Conservation (phyloP, 2,113 vertebrate species). For the Hypanus sabinus region DNA sequence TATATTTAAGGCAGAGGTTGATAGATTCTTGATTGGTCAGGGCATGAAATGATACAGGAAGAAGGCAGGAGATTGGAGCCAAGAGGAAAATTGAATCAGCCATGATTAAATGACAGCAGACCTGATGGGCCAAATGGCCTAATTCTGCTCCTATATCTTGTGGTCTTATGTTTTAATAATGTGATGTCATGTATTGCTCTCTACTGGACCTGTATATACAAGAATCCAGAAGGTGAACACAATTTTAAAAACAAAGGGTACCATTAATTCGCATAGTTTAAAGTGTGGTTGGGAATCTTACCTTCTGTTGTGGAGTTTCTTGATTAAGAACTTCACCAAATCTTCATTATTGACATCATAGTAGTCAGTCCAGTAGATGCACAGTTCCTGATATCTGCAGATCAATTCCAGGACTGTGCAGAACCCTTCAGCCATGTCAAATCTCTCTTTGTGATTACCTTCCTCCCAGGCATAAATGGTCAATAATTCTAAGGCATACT, state of each 20-base stretch:
- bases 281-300: constrained; percentile 1
- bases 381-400: constrained; percentile 39
- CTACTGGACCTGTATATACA: not conserved
- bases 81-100: too few relatives aligned
- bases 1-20: too few relatives aligned
- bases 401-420: constrained; percentile 46
- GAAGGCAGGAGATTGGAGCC: too few relatives aligned
- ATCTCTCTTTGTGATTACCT: not conserved
- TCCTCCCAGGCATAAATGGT: constrained; percentile 48
- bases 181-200: not conserved
- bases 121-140: too few relatives aligned
- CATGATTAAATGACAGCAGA: too few relatives aligned
- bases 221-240: not conserved
- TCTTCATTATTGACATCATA: constrained; percentile 39
- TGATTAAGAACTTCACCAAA: constrained; percentile 44
- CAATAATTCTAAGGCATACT: constrained; percentile 58
- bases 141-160: too few relatives aligned
- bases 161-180: not conserved
- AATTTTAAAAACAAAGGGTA: not conserved
- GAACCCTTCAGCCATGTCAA: constrained; percentile 42
- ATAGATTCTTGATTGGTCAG: too few relatives aligned
- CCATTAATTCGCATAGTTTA: not conserved
- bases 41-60: too few relatives aligned
- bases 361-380: constrained; percentile 44
- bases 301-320: constrained; percentile 41